Percentiles rank a stretch among this genome's conserved stretches.
Evolutionary conservation across 2,113 vertebrate species (phyloP).

Genomic region (Gnathonemus longibarbis): DNA sequence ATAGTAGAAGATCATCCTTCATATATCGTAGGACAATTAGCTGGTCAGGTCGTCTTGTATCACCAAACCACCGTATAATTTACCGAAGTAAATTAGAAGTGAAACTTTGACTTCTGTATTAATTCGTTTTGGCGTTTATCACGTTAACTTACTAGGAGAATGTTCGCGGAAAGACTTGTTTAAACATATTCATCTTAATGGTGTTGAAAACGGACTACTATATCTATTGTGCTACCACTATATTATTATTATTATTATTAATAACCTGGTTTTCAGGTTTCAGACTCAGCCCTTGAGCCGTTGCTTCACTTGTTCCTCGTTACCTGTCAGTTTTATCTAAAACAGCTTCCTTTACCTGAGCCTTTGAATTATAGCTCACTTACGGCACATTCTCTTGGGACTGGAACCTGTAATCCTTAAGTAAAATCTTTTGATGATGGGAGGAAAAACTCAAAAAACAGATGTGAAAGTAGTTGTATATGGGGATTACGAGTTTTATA

Average conservation of each 20-base stretch:
- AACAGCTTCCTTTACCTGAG: not conserved
- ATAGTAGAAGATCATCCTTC: not conserved
- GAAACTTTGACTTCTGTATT: not conserved
- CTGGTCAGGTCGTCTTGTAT: not conserved
- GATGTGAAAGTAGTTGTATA: not conserved
- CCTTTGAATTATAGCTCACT: not conserved
- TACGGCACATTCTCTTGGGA: not conserved
- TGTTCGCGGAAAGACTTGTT: not conserved
- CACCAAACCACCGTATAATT: not conserved
- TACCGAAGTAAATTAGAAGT: not conserved
- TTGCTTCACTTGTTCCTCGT: not conserved
- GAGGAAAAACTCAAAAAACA: no score
- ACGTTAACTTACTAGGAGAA: not conserved
- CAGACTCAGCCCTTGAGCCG: not conserved
- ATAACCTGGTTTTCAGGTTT: not conserved
- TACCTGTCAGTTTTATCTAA: not conserved
- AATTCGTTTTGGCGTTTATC: not conserved
- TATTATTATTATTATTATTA: no score
- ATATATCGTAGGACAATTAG: not conserved
- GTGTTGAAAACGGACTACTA: not conserved
- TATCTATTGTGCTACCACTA: not conserved
- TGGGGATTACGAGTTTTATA: not conserved
- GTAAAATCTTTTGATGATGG: not conserved
- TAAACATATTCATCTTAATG: not conserved
- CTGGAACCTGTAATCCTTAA: not conserved